Base-by-base conservation (phyloP, 2,113 vertebrate genomes). In the Malurus cyaneus region DNA sequence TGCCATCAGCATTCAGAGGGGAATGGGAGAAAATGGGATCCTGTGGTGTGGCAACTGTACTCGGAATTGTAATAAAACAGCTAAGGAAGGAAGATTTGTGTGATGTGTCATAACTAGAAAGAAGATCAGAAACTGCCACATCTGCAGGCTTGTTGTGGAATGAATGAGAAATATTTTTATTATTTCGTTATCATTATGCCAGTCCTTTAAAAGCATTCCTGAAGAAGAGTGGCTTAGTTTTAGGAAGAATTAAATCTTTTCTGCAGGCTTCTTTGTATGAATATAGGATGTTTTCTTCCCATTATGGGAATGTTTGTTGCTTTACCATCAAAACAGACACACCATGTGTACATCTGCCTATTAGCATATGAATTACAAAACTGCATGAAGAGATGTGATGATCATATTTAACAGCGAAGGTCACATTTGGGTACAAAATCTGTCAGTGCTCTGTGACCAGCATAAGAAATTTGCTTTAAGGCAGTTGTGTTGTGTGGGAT, bases 401-500 rank as follows among this genome's bases (percentile, higher is more conserved):
- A n/a, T 66, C 62, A 14, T 77, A 93, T 96, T 96, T 85, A 91
- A 94, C 80, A 96, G 92, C 4, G 31, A 94, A 94, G 84, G 90
- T 95, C 93, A 84, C 73, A 83, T 96, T 82, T 96, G 88, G 56
- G 96, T 96, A 91, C 89, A 93, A 89, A 94, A 73, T 71, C 83
- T 92, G 79, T 89, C 96, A 93, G 56, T 70, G 49, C 85, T 96
- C 97, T 94, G 93, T 96, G 91, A 97, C 88, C 85, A 89, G 49
- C 39, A 26, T 93, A 88, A 92, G 80, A 86, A 67, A 97, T 96
- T 93, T 93, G 81, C 94, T 96, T 93, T 42, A 50, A 84, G 96
- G 92, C 72, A 42, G n/a, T 79, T 94, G 80, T 4, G 19, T 84
- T 92, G 65, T 18, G 39, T 86, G 93, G 78, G 65, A 86, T 85